Conservation (phyloP, 2,797 vertebrate species). For the Ammospiza maritima region DNA sequence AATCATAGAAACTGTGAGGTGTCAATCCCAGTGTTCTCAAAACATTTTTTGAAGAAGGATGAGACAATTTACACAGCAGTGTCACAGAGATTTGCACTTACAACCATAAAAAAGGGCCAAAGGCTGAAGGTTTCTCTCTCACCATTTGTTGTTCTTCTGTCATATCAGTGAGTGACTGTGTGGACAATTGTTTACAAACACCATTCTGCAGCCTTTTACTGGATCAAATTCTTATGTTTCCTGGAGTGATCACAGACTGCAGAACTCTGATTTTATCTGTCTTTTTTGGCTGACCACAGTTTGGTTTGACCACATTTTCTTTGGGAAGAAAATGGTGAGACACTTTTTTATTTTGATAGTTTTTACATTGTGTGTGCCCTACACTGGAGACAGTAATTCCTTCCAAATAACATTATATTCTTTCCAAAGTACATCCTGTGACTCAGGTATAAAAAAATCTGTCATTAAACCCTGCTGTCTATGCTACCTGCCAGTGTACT, state of each 20-base stretch:
- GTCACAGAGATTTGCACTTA: not conserved
- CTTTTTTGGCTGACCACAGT: not conserved
- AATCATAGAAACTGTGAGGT: not conserved
- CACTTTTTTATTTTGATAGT: not conserved
- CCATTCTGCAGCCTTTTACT: not conserved
- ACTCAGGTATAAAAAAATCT: conserved; percentile 31
- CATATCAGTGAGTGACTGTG: not conserved
- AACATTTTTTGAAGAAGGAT: not conserved
- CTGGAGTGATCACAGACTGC: not conserved
- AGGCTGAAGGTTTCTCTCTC: not conserved
- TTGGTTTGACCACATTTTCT: not conserved
- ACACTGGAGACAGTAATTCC: not conserved
- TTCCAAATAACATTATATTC: not conserved
- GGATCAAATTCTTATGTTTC: not conserved
- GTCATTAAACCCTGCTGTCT: not conserved
- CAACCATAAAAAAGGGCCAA: not conserved
- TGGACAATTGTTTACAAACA: not conserved
- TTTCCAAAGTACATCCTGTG: not conserved
- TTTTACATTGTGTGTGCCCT: not conserved
- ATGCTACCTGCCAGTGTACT: not conserved
- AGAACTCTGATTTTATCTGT: accelerated
- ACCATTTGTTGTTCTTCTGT: not conserved
- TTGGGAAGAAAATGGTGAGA: not conserved
- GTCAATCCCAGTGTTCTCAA: not conserved
- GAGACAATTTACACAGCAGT: not conserved